Evolutionary conservation across 2,797 vertebrate genomes (phyloP).

Genomic region (Labeo calbasu): DNA sequence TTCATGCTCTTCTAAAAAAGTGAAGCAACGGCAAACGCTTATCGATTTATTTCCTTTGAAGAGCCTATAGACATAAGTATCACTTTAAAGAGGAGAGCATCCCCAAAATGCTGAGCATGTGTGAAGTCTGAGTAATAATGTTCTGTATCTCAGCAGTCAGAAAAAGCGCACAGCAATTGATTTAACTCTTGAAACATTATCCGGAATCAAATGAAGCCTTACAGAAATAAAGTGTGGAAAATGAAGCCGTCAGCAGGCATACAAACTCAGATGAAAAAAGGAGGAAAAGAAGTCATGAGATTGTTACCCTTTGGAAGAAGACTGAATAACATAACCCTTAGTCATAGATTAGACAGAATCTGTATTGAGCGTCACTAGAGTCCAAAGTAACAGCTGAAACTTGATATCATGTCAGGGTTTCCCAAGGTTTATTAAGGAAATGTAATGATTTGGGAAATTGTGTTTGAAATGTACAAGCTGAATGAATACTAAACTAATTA

Average conservation of each 20-base stretch:
- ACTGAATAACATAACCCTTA: not conserved
- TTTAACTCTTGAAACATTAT: slow-evolving; percentile 38
- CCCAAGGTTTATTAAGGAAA: not conserved
- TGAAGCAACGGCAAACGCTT: not conserved
- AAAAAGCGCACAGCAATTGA: slow-evolving; percentile 31
- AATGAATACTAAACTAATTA: not conserved
- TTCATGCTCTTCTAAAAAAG: slow-evolving; percentile 6
- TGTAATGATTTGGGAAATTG: not conserved
- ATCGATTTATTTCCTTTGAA: slow-evolving; percentile 11
- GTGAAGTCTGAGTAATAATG: slow-evolving; percentile 21
- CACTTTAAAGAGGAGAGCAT: not conserved
- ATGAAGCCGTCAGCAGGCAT: not conserved
- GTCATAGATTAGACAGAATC: not conserved
- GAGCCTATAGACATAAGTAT: not conserved
- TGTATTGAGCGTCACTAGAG: not conserved
- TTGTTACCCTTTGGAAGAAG: not conserved
- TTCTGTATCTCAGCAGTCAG: slow-evolving; percentile 26
- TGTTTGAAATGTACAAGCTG: not conserved
- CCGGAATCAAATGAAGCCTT: slow-evolving; percentile 8
- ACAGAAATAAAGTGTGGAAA: slow-evolving; percentile 21
- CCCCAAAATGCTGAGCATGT: slow-evolving; percentile 19
- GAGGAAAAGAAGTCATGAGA: not conserved
- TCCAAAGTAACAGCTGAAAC: not conserved
- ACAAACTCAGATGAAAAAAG: not conserved
- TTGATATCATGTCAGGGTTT: not conserved